phyloP scores from a whole-genome alignment of 2,888 invertebrate species.

The Drosophila lacicola region DNA sequence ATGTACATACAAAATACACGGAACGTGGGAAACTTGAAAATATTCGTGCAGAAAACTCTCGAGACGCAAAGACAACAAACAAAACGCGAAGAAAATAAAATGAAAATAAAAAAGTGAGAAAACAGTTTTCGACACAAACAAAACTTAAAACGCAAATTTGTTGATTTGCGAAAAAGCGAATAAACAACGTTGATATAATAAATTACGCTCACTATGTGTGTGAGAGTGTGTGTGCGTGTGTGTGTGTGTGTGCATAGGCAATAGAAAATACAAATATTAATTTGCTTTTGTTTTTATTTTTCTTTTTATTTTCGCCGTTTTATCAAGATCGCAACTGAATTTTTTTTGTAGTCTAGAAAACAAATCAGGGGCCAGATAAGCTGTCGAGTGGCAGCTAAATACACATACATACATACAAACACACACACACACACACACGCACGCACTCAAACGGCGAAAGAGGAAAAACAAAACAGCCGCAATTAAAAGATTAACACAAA shows the following conservation, averaged over 20 bases:
- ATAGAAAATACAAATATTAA: slow-evolving; percentile 58
- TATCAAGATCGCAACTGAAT: slow-evolving; percentile 72
- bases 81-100: slow-evolving; percentile 13
- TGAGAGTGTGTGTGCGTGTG: not conserved
- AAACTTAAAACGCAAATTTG: slow-evolving; percentile 47
- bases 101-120: slow-evolving; percentile 16
- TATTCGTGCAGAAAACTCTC: not conserved
- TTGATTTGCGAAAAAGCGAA: slow-evolving; percentile 54
- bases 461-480: slow-evolving; percentile 64
- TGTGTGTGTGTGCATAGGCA: slow-evolving; percentile 27
- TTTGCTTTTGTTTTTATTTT: slow-evolving; percentile 28
- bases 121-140: slow-evolving; percentile 25
- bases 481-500: slow-evolving; percentile 78
- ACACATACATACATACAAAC: slow-evolving; percentile 38
- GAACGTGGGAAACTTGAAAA: slow-evolving; percentile 37
- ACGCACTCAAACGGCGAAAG: slow-evolving; percentile 17
- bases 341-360: slow-evolving; percentile 60
- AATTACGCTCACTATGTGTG: slow-evolving; percentile 47
- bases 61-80: slow-evolving; percentile 40
- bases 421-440: not conserved
- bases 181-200: slow-evolving; percentile 62
- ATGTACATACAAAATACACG: not conserved
- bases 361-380: slow-evolving; percentile 73
- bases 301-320: slow-evolving; percentile 39
- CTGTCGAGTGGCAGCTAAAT: slow-evolving; percentile 67